Evolutionary conservation across 2,888 invertebrate species (phyloP).

Genomic region (Cactoblastis cactorum): DNA sequence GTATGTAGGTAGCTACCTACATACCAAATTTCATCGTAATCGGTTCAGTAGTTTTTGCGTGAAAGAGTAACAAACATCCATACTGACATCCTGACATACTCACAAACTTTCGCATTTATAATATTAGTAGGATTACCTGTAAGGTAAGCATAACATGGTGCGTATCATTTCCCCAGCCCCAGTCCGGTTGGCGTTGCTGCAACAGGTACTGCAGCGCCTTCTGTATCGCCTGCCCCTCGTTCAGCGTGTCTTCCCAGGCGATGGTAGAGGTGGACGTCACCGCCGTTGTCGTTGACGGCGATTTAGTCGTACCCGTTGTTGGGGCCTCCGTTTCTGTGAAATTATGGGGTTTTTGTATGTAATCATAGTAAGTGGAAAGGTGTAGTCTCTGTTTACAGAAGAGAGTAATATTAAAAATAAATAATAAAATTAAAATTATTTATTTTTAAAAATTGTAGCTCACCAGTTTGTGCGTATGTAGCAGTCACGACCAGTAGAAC

Average conservation of each 20-base stretch:
- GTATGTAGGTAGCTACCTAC: too few relatives aligned
- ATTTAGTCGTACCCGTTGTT: constrained; percentile 45
- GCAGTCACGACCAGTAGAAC: constrained; percentile 36
- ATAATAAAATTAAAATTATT: too few relatives aligned
- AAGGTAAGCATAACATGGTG: constrained; percentile 90
- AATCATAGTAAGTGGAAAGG: too few relatives aligned
- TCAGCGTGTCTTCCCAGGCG: constrained; percentile 65
- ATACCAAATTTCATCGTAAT: too few relatives aligned
- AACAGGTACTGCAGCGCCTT: constrained; percentile 86
- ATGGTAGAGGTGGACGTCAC: constrained; percentile 47
- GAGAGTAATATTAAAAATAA: too few relatives aligned
- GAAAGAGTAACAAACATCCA: too few relatives aligned
- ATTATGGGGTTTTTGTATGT: neutral
- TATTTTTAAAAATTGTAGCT: too few relatives aligned
- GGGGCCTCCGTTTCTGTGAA: constrained; percentile 59
- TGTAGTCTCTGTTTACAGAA: too few relatives aligned
- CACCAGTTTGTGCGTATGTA: constrained; percentile 57
- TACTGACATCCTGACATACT: too few relatives aligned
- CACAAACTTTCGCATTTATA: too few relatives aligned
- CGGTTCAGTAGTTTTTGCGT: too few relatives aligned
- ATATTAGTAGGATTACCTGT: too few relatives aligned
- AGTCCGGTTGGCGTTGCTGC: constrained; percentile 85
- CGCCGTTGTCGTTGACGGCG: constrained; percentile 42
- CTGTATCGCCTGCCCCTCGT: constrained; percentile 80
- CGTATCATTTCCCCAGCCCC: constrained; percentile 92